Evolutionary conservation across 2,797 vertebrate genomes (phyloP).

Genomic region (Lophotriccus pileatus): DNA sequence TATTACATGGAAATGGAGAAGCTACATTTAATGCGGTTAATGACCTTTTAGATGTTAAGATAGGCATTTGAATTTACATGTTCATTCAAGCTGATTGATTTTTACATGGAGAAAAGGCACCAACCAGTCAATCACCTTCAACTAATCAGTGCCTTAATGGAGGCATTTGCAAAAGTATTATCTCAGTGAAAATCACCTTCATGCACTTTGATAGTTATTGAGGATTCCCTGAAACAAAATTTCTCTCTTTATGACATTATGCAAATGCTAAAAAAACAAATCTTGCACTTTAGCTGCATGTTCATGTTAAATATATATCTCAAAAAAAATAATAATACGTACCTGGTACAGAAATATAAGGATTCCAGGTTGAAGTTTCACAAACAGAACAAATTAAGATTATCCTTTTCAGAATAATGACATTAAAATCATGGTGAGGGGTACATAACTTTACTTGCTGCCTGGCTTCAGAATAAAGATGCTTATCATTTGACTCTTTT

Average conservation of each 20-base stretch:
- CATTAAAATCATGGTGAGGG: not conserved
- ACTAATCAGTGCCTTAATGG: not conserved
- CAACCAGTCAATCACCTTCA: not conserved
- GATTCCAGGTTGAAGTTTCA: not conserved
- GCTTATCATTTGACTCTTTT: not conserved
- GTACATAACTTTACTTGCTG: not conserved
- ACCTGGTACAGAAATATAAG: not conserved
- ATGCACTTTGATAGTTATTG: not conserved
- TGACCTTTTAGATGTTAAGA: not conserved
- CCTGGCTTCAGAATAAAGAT: not conserved
- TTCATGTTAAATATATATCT: not conserved
- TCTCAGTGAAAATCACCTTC: not conserved
- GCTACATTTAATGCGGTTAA: not conserved
- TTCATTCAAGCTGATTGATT: not conserved
- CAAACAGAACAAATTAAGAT: not conserved
- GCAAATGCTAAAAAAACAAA: not conserved
- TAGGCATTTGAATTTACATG: not conserved
- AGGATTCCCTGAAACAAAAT: not conserved
- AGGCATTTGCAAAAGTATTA: not conserved
- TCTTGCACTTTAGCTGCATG: not conserved
- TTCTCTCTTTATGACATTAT: not conserved
- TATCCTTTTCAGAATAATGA: not conserved
- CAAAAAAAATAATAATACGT: not conserved
- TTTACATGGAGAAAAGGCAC: not conserved
- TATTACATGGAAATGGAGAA: not conserved